Percentiles rank a stretch among this genome's conserved stretches.
These are phyloP conservation scores for Drosophila nigrodunni DNA, from an alignment of 1,140 invertebrate species.

Conservation along the genomic window DNA sequence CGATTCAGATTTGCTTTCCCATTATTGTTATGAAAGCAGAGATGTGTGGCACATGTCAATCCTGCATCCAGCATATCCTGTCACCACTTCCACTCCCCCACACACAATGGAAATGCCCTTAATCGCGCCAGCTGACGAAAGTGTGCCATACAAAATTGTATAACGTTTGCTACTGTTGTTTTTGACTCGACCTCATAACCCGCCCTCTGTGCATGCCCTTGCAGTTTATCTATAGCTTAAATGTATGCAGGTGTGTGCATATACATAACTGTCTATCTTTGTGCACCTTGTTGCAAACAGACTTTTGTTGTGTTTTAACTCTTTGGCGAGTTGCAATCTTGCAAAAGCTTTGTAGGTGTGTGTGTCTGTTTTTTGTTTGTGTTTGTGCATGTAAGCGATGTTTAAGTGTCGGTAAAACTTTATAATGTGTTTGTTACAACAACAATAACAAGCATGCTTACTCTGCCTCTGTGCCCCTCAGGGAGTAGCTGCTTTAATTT, in stretches of 20 bases:
- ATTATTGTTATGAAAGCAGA: slow-evolving; percentile 28
- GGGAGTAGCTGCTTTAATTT: slow-evolving; percentile 48
- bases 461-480: background rate
- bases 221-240: background rate
- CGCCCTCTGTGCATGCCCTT: background rate
- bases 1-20: background rate
- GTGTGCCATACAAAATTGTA: slow-evolving; percentile 56
- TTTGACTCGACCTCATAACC: slow-evolving; percentile 5
- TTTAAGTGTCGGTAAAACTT: slow-evolving; percentile 69
- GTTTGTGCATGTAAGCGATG: slow-evolving; percentile 55
- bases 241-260: background rate
- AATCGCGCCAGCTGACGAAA: slow-evolving; percentile 18
- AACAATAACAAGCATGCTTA: slow-evolving; percentile 35
- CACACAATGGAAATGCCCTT: background rate
- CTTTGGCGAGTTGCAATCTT: slow-evolving; percentile 50
- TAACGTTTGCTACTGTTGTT: slow-evolving; percentile 27
- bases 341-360: slow-evolving; percentile 26
- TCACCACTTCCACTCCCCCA: background rate
- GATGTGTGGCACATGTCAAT: background rate
- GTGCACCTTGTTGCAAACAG: background rate
- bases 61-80: background rate
- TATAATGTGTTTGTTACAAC: slow-evolving; percentile 72
- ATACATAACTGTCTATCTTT: slow-evolving; percentile 1
- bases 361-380: slow-evolving; percentile 32
- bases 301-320: slow-evolving; percentile 36